Evolutionary conservation across 2,888 invertebrate species (phyloP).

Genomic region (Melieria picta): DNA sequence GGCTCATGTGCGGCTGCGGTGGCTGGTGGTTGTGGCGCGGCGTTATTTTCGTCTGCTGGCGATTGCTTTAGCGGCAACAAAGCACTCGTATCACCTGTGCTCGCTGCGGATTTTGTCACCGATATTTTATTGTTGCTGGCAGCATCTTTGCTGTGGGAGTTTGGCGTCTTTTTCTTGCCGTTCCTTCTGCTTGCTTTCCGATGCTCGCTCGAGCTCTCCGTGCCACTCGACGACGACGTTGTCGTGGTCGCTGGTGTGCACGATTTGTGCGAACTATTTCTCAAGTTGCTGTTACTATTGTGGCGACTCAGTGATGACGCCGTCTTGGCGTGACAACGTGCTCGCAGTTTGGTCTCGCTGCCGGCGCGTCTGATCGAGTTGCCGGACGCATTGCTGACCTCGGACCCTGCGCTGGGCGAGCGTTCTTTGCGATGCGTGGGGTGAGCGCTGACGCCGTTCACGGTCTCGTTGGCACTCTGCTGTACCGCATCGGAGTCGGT

Average conservation of each 20-base stretch:
- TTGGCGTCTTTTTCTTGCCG: constrained; percentile 51
- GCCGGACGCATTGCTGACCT: constrained; percentile 67
- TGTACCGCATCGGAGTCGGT: constrained; percentile 56
- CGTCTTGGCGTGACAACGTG: constrained; percentile 51
- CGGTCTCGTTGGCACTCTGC: constrained; percentile 40
- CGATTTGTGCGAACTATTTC: constrained; percentile 58
- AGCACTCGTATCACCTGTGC: constrained; percentile 44
- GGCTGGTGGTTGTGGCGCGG: constrained; percentile 47
- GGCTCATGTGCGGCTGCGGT: constrained; percentile 13
- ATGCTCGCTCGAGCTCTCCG: constrained; percentile 58
- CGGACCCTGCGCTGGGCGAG: constrained; percentile 67
- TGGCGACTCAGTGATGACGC: constrained; percentile 64
- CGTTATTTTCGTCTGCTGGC: constrained; percentile 51
- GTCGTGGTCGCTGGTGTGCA: constrained; percentile 46
- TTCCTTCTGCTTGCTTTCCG: constrained; percentile 52
- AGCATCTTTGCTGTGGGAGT: constrained; percentile 39
- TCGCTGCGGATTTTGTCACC: constrained; percentile 36
- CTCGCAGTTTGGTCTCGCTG: constrained; percentile 64
- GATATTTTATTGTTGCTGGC: constrained; percentile 41
- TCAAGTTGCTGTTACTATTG: constrained; percentile 52
- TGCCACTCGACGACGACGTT: constrained; percentile 54
- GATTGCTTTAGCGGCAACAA: constrained; percentile 37
- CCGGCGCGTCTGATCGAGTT: constrained; percentile 60
- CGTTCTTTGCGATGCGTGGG: constrained; percentile 55
- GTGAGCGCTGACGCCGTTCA: constrained; percentile 37